Conservation (phyloP, 2,113 vertebrate species). For the Reinhardtius hippoglossoides region DNA sequence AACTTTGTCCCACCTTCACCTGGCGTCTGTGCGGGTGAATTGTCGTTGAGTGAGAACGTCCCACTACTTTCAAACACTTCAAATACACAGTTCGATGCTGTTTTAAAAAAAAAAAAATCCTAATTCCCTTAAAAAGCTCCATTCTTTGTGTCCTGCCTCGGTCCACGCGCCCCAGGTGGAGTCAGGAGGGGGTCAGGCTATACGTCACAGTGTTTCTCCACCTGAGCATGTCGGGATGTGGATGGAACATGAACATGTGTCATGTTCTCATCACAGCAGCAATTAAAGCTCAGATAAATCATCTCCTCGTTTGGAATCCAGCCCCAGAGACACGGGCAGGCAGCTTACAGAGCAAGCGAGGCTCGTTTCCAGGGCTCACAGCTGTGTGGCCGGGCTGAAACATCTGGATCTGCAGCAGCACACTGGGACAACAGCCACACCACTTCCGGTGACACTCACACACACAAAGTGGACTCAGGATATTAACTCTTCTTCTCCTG, state of each 20-base stretch:
- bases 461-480: no score
- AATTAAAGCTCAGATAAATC: not conserved
- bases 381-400: conserved; percentile 35
- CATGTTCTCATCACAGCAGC: conserved; percentile 5
- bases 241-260: conserved; percentile 28
- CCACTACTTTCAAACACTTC: not conserved
- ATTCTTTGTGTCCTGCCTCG: conserved; percentile 63
- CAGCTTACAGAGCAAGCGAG: conserved; percentile 1
- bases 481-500: no score
- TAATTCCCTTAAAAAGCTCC: not conserved
- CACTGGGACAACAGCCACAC: no score
- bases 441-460: conserved; percentile 1
- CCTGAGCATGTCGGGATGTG: conserved; percentile 68
- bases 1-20: conserved; percentile 59
- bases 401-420: conserved; percentile 57
- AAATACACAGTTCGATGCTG: not conserved
- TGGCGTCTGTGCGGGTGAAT: conserved; percentile 36
- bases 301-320: not conserved
- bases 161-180: conserved; percentile 53
- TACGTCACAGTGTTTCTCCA: conserved; percentile 69
- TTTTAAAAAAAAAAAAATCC: not conserved
- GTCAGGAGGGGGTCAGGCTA: conserved; percentile 56
- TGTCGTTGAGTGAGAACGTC: not conserved
- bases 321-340: not conserved
- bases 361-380: conserved; percentile 27